phyloP scores from a whole-genome alignment of 2,113 vertebrate species.

The Notarius quadriscutis region DNA sequence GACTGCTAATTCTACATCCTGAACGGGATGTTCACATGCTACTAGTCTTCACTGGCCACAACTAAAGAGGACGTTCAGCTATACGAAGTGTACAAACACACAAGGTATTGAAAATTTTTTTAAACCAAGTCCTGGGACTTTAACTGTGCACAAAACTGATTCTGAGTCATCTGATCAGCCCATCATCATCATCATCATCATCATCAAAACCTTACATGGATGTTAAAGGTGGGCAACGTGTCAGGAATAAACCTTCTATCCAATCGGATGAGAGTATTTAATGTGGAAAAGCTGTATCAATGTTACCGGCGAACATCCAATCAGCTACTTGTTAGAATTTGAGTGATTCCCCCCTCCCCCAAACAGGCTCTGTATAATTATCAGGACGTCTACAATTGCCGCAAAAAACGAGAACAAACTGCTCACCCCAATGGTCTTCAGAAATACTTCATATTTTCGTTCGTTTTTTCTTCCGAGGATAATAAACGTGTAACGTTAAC shows the following conservation, averaged over 20 bases:
- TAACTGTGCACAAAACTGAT: background rate
- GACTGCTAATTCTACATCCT: background rate
- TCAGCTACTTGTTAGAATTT: background rate
- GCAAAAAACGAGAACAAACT: background rate
- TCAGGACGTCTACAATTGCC: background rate
- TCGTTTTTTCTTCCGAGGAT: background rate
- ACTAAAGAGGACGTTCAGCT: background rate
- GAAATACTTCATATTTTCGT: background rate
- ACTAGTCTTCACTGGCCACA: background rate
- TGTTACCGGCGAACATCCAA: background rate
- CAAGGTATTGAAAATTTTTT: background rate
- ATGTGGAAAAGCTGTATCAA: background rate
- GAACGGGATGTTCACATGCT: background rate
- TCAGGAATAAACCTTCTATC: background rate
- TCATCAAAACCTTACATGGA: background rate
- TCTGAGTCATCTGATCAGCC: background rate
- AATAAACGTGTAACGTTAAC: background rate
- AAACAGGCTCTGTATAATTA: background rate
- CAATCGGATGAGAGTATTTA: background rate
- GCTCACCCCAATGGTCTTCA: background rate
- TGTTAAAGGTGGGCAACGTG: background rate
- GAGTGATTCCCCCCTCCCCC: too few relatives aligned
- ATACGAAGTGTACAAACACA: background rate
- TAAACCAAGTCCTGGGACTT: background rate
- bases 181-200: background rate